Evolutionary conservation across 2,113 vertebrate genomes (phyloP).

Genomic region (Strix aluco): DNA sequence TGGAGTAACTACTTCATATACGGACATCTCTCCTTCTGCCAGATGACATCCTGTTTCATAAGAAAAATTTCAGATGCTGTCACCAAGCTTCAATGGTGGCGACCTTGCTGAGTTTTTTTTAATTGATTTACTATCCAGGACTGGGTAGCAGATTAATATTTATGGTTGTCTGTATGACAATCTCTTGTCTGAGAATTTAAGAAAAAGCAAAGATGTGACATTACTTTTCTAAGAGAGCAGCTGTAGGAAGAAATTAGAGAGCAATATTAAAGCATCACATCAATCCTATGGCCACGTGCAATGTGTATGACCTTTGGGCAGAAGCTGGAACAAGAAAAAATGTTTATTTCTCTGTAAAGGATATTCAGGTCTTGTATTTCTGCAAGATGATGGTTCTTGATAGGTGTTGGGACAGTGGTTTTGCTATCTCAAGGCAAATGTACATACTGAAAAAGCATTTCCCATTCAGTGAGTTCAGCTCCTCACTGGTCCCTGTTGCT

Average conservation of each 20-base stretch:
- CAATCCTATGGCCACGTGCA: rapidly evolving
- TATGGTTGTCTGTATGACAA: background rate
- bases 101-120: background rate
- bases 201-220: background rate
- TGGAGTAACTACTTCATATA: background rate
- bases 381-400: background rate
- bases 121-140: background rate
- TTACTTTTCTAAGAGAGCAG: constrained; percentile 21
- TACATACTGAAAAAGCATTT: background rate
- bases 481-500: background rate
- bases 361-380: background rate
- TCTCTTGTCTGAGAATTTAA: constrained; percentile 10
- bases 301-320: background rate
- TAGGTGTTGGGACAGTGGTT: background rate
- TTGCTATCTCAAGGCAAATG: background rate
- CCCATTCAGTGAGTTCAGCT: background rate
- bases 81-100: background rate
- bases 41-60: background rate
- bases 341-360: background rate
- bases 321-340: background rate
- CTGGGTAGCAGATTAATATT: background rate
- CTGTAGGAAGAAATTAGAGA: background rate
- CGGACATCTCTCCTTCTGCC: background rate
- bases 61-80: background rate
- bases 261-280: background rate